Conservation (phyloP, 2,888 invertebrate genomes). For the Alviniconcha strummeri region DNA sequence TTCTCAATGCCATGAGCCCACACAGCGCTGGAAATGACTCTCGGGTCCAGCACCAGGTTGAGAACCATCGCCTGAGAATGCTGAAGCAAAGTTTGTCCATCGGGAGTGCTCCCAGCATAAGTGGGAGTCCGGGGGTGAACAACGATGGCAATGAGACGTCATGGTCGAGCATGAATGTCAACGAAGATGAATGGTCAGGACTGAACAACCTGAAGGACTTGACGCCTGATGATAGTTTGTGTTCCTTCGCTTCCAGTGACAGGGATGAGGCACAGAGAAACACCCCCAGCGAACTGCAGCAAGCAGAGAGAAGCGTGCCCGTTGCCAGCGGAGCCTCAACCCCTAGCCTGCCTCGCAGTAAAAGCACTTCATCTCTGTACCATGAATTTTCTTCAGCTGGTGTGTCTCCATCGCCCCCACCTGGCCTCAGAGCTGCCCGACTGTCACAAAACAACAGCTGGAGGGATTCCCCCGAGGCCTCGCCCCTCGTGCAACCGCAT, state of each 20-base stretch:
- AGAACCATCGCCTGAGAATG: background rate
- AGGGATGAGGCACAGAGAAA: background rate
- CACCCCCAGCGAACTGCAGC: background rate
- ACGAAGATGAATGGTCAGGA: constrained; percentile 26
- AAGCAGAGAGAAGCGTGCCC: background rate
- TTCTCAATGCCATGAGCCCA: background rate
- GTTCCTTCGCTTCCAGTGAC: constrained; percentile 26
- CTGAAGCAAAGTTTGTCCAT: background rate
- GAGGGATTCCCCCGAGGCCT: constrained; percentile 15
- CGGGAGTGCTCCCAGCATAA: background rate
- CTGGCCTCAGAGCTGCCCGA: background rate
- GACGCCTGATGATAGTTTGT: constrained; percentile 28
- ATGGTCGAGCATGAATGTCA: constrained; percentile 27
- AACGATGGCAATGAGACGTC: constrained; percentile 14
- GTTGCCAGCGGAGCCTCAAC: constrained; percentile 1
- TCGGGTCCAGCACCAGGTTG: background rate
- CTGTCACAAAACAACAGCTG: constrained; percentile 26
- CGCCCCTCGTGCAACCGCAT: constrained; percentile 9
- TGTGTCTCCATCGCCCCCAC: constrained; percentile 25
- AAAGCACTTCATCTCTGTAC: constrained; percentile 27
- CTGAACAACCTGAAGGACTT: constrained; percentile 17
- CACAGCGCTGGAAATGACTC: background rate
- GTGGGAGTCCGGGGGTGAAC: background rate
- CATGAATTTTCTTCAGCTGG: constrained; percentile 21
- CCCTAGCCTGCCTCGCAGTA: constrained; percentile 19